A percentile compares a stretch with the other conserved stretches of the same genome.
These are phyloP conservation scores for Prunella himalayana DNA, from an alignment of 2,113 vertebrate genomes.

Conservation along the genomic window DNA sequence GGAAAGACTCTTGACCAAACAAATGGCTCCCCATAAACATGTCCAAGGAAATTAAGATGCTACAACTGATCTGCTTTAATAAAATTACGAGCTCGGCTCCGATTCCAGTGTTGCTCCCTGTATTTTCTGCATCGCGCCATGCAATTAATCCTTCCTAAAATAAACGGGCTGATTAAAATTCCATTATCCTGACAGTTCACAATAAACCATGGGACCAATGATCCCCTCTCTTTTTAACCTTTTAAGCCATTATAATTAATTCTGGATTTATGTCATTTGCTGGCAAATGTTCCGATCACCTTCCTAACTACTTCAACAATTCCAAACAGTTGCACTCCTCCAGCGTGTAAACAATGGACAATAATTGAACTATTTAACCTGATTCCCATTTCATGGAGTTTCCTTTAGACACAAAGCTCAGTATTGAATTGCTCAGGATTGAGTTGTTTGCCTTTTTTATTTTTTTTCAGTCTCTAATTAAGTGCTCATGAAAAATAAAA, in stretches of 20 bases:
- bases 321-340: constrained; percentile 61
- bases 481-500: background rate
- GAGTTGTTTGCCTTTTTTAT: background rate
- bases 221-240: constrained; percentile 63
- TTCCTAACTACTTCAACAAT: constrained; percentile 70
- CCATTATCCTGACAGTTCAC: constrained; percentile 74
- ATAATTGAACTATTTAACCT: constrained; percentile 58
- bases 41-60: constrained; percentile 68
- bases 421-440: constrained; percentile 5
- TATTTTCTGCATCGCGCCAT: constrained; percentile 62
- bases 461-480: background rate
- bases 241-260: constrained; percentile 73
- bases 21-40: constrained; percentile 63
- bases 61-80: constrained; percentile 63
- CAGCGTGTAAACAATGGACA: constrained; percentile 33
- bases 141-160: constrained; percentile 78
- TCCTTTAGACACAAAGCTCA: constrained; percentile 52
- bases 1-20: constrained; percentile 47
- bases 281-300: constrained; percentile 77
- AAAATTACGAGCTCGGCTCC: constrained; percentile 42
- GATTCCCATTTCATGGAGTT: constrained; percentile 52
- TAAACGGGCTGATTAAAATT: constrained; percentile 73
- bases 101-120: background rate
- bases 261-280: constrained; percentile 77
- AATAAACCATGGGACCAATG: constrained; percentile 64